Conservation (phyloP, 2,113 vertebrate species). For the Bolborhynchus lineola region DNA sequence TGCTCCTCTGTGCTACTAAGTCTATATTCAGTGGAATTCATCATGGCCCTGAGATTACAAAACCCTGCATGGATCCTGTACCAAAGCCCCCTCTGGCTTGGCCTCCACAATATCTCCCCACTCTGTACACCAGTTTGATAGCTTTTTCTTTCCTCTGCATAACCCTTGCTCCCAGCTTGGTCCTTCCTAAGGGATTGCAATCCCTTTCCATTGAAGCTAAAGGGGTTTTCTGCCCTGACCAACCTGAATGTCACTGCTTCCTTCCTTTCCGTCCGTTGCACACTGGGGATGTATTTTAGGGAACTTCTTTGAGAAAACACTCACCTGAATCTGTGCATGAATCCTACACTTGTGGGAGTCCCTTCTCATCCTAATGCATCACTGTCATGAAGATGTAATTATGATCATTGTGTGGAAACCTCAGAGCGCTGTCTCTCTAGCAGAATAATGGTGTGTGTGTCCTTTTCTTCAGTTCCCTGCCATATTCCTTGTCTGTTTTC, state of each 20-base stretch:
- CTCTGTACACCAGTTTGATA: neutral
- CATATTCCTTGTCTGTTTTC: neutral
- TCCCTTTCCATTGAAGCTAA: neutral
- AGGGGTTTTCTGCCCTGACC: neutral
- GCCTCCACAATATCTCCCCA: fast-evolving
- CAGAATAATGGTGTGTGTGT: fast-evolving
- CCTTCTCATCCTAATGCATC: neutral
- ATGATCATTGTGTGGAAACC: neutral
- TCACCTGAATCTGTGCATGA: neutral
- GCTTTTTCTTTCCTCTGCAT: fast-evolving
- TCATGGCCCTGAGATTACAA: neutral
- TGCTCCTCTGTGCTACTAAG: neutral
- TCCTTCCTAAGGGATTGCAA: neutral
- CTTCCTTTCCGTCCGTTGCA: neutral
- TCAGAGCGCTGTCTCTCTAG: neutral
- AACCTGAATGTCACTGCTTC: neutral
- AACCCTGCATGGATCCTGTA: neutral
- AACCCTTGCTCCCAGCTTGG: neutral
- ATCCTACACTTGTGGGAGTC: neutral
- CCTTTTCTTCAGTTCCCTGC: neutral
- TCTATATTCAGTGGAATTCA: neutral
- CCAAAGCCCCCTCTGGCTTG: neutral
- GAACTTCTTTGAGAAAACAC: neutral
- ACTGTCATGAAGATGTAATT: neutral
- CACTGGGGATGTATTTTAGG: neutral